Evolutionary conservation across 2,888 invertebrate genomes (phyloP).

Genomic region (Cheilosia vulpina): DNA sequence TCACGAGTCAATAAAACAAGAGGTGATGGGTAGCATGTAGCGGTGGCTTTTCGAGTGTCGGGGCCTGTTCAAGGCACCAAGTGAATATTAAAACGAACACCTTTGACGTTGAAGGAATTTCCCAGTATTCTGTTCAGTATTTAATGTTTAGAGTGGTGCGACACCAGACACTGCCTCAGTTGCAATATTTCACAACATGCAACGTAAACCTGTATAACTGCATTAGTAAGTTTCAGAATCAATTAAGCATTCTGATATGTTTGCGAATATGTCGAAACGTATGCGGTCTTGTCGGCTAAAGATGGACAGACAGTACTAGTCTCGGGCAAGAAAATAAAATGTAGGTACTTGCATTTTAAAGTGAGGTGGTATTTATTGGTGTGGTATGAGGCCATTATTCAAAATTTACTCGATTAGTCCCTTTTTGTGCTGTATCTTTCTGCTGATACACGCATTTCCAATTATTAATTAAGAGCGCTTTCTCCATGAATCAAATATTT

Average conservation of each 20-base stretch:
- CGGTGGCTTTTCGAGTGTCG: constrained; percentile 24
- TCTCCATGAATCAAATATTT: too few relatives aligned
- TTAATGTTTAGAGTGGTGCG: constrained; percentile 10
- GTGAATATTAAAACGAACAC: constrained; percentile 55
- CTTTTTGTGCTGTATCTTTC: too few relatives aligned
- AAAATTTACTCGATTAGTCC: too few relatives aligned
- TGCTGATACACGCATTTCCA: too few relatives aligned
- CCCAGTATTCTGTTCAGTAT: constrained; percentile 7
- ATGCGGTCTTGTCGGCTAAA: constrained; percentile 27
- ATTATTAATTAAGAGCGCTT: too few relatives aligned
- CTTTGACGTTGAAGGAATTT: constrained; percentile 35
- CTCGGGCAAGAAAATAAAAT: constrained; percentile 6
- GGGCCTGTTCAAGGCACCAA: constrained; percentile 17
- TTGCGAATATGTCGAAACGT: constrained; percentile 33
- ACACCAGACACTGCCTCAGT: constrained; percentile 35
- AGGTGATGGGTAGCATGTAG: constrained; percentile 45
- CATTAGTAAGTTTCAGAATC: constrained; percentile 11
- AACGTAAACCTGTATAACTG: constrained; percentile 1
- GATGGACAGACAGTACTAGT: constrained; percentile 13
- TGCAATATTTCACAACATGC: constrained; percentile 41
- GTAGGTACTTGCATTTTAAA: not conserved
- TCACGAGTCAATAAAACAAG: constrained; percentile 59
- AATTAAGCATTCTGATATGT: constrained; percentile 52
- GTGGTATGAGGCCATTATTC: too few relatives aligned
- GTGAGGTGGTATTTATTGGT: constrained; percentile 1